phyloP scores from a whole-genome alignment of 2,888 invertebrate species.

The Villa cingulata region DNA sequence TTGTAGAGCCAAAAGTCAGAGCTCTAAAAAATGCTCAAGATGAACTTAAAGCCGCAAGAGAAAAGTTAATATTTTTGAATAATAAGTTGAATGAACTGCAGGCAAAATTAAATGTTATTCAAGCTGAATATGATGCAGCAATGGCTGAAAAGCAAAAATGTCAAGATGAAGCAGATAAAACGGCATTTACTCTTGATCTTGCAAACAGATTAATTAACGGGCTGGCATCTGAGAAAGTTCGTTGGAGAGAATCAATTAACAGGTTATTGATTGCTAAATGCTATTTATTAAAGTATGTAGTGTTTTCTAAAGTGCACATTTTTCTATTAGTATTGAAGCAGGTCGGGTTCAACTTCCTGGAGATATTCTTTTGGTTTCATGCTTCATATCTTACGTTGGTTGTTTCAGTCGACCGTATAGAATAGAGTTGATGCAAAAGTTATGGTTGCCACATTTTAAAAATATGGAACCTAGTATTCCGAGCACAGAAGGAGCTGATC shows the following conservation, averaged over 20 bases:
- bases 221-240: conserved; percentile 78
- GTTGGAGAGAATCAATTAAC: conserved; percentile 59
- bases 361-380: conserved; percentile 75
- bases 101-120: conserved; percentile 57
- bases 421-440: conserved; percentile 56
- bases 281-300: not conserved
- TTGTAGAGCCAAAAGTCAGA: conserved; percentile 81
- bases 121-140: conserved; percentile 75
- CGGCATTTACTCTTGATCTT: conserved; percentile 74
- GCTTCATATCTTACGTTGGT: conserved; percentile 90
- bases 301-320: not conserved
- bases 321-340: conserved; percentile 43
- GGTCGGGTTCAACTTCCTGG: conserved; percentile 73
- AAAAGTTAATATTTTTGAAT: conserved; percentile 64
- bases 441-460: conserved; percentile 70
- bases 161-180: conserved; percentile 84
- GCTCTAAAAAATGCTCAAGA: conserved; percentile 76
- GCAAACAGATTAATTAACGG: conserved; percentile 88
- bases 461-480: conserved; percentile 61
- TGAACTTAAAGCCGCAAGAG: conserved; percentile 68
- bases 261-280: conserved; percentile 23
- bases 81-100: conserved; percentile 55
- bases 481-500: conserved; percentile 64
- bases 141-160: conserved; percentile 76
- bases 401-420: conserved; percentile 82